Percentiles rank a stretch among this genome's conserved stretches.
These are phyloP conservation scores for Parnassius mnemosyne DNA, from an alignment of 2,888 invertebrate genomes.

Conservation along the genomic window DNA sequence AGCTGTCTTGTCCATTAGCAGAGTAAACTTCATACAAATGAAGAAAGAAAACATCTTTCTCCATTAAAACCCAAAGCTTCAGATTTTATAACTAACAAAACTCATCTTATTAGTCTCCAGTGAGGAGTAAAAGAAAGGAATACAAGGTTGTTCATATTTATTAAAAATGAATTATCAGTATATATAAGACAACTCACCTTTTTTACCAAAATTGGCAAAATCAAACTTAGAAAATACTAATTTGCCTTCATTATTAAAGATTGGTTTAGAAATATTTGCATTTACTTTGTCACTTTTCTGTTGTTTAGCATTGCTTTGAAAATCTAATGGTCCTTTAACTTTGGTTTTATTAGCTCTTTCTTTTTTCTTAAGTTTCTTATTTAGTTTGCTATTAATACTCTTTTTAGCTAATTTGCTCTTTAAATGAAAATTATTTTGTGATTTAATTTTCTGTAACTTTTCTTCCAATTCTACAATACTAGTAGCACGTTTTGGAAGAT, in stretches of 20 bases:
- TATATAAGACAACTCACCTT: conserved; percentile 52
- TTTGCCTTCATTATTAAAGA: conserved; percentile 92
- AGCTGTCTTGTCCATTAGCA: too few species aligned
- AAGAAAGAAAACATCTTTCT: too few species aligned
- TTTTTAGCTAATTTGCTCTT: conserved; percentile 85
- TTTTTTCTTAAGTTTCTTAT: conserved; percentile 83
- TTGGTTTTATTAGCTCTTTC: conserved; percentile 64
- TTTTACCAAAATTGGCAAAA: conserved; percentile 86
- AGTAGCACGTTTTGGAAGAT: conserved; percentile 73
- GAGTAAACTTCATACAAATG: too few species aligned
- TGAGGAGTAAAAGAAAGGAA: too few species aligned
- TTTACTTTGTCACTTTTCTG: conserved; percentile 47
- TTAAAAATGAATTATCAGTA: too few species aligned
- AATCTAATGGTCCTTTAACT: conserved; percentile 40
- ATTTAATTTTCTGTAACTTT: conserved; percentile 82
- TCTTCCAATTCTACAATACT: conserved; percentile 84
- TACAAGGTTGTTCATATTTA: too few species aligned
- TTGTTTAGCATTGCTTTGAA: conserved; percentile 27
- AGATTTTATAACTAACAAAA: too few species aligned
- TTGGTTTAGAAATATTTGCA: conserved; percentile 81
- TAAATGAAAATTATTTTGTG: conserved; percentile 81
- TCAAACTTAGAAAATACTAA: conserved; percentile 96
- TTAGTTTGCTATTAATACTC: conserved; percentile 83
- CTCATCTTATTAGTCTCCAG: too few species aligned
- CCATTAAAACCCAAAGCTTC: too few species aligned